Evolutionary conservation across 2,888 invertebrate genomes (phyloP).

Genomic region (Leucophora obtusa): DNA sequence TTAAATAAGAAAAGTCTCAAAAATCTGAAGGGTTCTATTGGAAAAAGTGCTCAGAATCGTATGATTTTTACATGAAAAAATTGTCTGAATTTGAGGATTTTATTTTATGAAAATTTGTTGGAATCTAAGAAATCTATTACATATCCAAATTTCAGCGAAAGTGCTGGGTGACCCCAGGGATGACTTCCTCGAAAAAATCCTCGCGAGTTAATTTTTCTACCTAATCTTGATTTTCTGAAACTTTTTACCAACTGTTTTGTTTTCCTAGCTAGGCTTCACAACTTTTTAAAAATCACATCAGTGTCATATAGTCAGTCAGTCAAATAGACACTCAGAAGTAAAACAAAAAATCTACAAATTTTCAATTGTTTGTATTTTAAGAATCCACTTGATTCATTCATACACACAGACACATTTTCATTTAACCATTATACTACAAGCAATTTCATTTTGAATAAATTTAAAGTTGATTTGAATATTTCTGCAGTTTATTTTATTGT

Average conservation of each 20-base stretch:
- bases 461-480: conserved; percentile 50
- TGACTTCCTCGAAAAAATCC: background rate
- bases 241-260: background rate
- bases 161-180: too few relatives aligned
- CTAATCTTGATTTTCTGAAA: conserved; percentile 28
- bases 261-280: background rate
- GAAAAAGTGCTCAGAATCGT: too few relatives aligned
- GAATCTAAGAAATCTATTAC: too few relatives aligned
- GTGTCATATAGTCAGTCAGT: background rate
- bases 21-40: too few relatives aligned
- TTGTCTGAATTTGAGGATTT: too few relatives aligned
- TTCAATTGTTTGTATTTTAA: conserved; percentile 28
- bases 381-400: background rate
- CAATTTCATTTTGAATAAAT: conserved; percentile 31
- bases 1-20: too few relatives aligned
- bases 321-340: background rate
- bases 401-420: conserved; percentile 7
- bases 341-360: conserved; percentile 16
- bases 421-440: conserved; percentile 15
- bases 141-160: too few relatives aligned
- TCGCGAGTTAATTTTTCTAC: background rate
- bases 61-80: too few relatives aligned
- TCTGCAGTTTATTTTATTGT: conserved; percentile 39
- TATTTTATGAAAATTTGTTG: too few relatives aligned
- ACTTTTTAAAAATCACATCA: background rate